phyloP scores from a whole-genome alignment of 2,797 vertebrate species.

The Lycodopsis pacificus region DNA sequence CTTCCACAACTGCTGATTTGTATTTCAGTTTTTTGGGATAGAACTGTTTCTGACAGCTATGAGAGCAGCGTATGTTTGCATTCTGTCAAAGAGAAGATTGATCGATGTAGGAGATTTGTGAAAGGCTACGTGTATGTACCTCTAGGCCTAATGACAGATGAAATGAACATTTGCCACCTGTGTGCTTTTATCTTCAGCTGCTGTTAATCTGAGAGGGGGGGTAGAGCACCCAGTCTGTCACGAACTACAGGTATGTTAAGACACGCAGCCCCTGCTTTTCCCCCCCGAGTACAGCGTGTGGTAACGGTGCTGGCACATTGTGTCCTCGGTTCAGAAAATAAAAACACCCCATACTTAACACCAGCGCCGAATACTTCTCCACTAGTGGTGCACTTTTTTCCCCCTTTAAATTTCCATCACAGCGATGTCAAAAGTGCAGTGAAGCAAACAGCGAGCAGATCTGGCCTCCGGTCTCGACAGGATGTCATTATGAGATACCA shows the following conservation, averaged over 20 bases:
- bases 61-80: neutral
- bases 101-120: conserved; percentile 34
- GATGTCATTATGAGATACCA: conserved; percentile 79
- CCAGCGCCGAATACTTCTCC: conserved; percentile 33
- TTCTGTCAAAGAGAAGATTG: conserved; percentile 24
- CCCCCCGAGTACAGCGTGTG: conserved; percentile 27
- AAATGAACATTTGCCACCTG: conserved; percentile 55
- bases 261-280: conserved; percentile 44
- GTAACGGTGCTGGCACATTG: conserved; percentile 43
- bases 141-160: conserved; percentile 31
- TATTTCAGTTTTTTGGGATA: neutral
- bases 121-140: conserved; percentile 1
- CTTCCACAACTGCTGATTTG: neutral
- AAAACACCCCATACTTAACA: conserved; percentile 40
- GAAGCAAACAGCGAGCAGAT: conserved; percentile 52
- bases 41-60: neutral
- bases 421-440: conserved; percentile 62
- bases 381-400: conserved; percentile 20
- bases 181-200: conserved; percentile 49
- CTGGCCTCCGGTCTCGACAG: conserved; percentile 64
- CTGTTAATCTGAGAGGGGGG: conserved; percentile 35
- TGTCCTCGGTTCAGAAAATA: conserved; percentile 46
- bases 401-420: conserved; percentile 50
- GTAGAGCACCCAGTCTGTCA: conserved; percentile 13
- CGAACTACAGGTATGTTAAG: conserved; percentile 42